A percentile compares a stretch with the other conserved stretches of the same genome.
phyloP scores from a whole-genome alignment of 2,113 vertebrate species.

The Microtus montanus region DNA sequence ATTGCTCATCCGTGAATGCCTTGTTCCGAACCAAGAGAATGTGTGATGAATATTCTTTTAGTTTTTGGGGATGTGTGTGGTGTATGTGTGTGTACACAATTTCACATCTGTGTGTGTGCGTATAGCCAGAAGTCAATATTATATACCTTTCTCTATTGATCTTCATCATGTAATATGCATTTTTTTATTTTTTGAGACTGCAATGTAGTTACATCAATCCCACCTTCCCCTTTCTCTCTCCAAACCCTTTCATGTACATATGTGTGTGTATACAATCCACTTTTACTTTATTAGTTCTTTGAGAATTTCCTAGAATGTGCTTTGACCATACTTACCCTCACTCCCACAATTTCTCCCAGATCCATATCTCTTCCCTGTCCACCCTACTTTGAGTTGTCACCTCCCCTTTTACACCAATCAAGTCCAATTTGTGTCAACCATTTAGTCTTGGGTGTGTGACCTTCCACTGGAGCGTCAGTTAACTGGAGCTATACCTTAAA shows the following conservation, averaged over 20 bases:
- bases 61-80: no score
- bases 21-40: constrained; percentile 2
- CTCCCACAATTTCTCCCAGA: not conserved
- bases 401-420: not conserved
- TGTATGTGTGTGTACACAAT: not conserved
- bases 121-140: not conserved
- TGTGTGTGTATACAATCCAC: not conserved
- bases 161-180: not conserved
- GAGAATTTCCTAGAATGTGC: not conserved
- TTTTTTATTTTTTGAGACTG: not conserved
- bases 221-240: not conserved
- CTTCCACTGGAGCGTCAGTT: not conserved
- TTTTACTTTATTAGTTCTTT: not conserved
- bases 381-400: not conserved
- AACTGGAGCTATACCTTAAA: not conserved
- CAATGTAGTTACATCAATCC: not conserved
- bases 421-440: not conserved
- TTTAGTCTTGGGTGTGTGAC: not conserved
- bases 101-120: not conserved
- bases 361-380: not conserved
- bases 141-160: not conserved
- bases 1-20: not conserved
- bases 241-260: not conserved
- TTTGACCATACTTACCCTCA: not conserved
- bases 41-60: not conserved